Base-by-base conservation (phyloP, 2,888 invertebrate species). In the Lucinisca nassula region DNA sequence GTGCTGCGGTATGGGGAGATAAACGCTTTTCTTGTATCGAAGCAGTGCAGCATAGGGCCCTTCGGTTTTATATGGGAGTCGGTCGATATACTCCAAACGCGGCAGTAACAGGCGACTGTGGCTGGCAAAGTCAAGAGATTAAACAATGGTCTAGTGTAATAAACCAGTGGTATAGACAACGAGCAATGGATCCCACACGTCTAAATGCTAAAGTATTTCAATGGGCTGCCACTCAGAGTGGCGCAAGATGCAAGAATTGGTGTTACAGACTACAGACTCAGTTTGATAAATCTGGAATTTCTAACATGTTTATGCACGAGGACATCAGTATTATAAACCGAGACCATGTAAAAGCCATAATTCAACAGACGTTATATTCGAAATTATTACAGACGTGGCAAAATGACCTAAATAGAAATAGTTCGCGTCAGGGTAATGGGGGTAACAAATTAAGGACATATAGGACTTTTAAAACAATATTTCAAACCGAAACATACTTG, bases 1-100 rank as follows among this genome's bases (percentile, higher is more conserved):
- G 82, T 24, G 45, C 67, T 30, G 61, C 82, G 17, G 32, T 82
- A 21, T 82, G 82, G 77, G 82, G 70, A 1, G 51, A 51, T 30
- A 4, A 35, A 0, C 32, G 45, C 10, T 45, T 14, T 37, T 8
- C 70, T 12, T 82, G 70, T 37, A 67, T 82, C 24, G 61, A 67
- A n/a, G 76, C 76, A n/a, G 49, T 82, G 27, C 77, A 82, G 37
- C 45, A 82, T 49, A 10, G 51, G 1, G 82, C 76, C 6, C 2
- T 32, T n/a, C n/a, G 82, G 2, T 82, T 82, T 32, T 76, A 35
- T 27, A 0, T 77, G 17, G 67, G 35, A 24, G 61, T 61, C 24
- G 61, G 61, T 30, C 24, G 30, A 17, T 61, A 30, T 61, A 61
- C 37, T 1, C 77, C 73, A 6, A 77, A 82, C 24, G 27, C 35